These are phyloP conservation scores for Bombycilla garrulus DNA, from an alignment of 2,113 vertebrate genomes.

Conservation along the genomic window DNA sequence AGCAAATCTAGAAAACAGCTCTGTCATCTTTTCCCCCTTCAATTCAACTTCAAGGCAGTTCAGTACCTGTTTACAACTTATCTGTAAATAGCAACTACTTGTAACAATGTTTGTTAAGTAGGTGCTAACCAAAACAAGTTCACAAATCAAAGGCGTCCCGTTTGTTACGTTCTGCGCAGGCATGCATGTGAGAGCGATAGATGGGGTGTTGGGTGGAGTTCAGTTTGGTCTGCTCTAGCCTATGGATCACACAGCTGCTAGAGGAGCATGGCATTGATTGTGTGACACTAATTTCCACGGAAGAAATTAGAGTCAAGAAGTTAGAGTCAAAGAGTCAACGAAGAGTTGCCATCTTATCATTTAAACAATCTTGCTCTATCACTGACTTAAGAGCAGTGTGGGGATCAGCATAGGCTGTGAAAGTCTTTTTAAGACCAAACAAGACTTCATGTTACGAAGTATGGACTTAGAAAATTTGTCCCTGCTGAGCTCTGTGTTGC, in stretches of 20 bases:
- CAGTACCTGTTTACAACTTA: neutral
- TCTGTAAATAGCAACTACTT: neutral
- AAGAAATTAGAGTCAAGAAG: neutral
- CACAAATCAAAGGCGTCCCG: neutral
- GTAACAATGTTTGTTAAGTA: neutral
- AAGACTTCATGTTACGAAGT: neutral
- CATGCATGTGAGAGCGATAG: neutral
- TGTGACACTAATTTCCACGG: neutral
- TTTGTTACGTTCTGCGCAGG: neutral
- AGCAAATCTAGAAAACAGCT: neutral
- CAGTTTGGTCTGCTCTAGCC: neutral
- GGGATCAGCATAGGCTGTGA: neutral
- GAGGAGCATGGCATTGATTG: neutral
- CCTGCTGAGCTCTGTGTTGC: neutral
- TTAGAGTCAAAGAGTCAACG: neutral
- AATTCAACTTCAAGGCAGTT: neutral
- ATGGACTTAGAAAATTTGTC: neutral
- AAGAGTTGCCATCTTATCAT: neutral
- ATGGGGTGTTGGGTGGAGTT: neutral
- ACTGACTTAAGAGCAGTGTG: neutral
- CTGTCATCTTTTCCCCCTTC: neutral
- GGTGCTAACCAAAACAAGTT: neutral
- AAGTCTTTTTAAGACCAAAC: neutral
- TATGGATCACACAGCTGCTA: neutral
- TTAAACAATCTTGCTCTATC: neutral